phyloP scores from a whole-genome alignment of 1,140 invertebrate species.

The Drosophila micromelanica region DNA sequence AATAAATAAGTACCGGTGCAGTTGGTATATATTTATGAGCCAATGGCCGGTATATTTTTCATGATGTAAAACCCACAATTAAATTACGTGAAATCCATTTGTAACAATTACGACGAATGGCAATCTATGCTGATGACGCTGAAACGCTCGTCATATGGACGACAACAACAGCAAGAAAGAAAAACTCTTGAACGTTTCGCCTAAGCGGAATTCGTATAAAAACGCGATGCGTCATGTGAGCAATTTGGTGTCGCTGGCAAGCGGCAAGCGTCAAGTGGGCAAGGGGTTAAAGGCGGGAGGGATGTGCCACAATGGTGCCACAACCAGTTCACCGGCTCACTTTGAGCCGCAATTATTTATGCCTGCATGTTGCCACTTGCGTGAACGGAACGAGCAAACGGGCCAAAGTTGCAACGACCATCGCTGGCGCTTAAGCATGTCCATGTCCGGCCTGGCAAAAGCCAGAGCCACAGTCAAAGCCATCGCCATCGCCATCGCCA shows the following conservation, averaged over 20 bases:
- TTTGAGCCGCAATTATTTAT: conserved; percentile 81
- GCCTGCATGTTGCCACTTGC: conserved; percentile 45
- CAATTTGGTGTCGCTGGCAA: conserved; percentile 68
- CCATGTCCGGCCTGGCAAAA: conserved; percentile 65
- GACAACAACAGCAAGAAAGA: conserved; percentile 22
- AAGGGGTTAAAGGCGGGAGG: conserved; percentile 12
- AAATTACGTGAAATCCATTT: conserved; percentile 82
- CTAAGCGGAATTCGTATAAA: conserved; percentile 70
- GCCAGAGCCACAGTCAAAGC: conserved; percentile 8
- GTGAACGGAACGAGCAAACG: conserved; percentile 35
- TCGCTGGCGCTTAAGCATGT: conserved; percentile 77
- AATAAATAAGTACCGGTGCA: neutral
- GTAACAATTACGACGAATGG: conserved; percentile 80
- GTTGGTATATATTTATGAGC: conserved; percentile 56
- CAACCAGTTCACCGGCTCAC: conserved; percentile 79
- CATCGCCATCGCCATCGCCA: conserved; percentile 11
- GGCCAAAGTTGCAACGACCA: conserved; percentile 39
- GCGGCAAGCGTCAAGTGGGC: conserved; percentile 1
- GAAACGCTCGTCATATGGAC: conserved; percentile 64
- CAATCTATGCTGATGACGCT: conserved; percentile 82
- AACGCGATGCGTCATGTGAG: conserved; percentile 80
- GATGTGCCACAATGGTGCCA: conserved; percentile 63
- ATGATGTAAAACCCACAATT: conserved; percentile 78
- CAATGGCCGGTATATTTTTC: conserved; percentile 75
- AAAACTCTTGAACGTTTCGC: conserved; percentile 21